Conservation (phyloP, 2,888 invertebrate species). For the Sisyra terminalis region DNA sequence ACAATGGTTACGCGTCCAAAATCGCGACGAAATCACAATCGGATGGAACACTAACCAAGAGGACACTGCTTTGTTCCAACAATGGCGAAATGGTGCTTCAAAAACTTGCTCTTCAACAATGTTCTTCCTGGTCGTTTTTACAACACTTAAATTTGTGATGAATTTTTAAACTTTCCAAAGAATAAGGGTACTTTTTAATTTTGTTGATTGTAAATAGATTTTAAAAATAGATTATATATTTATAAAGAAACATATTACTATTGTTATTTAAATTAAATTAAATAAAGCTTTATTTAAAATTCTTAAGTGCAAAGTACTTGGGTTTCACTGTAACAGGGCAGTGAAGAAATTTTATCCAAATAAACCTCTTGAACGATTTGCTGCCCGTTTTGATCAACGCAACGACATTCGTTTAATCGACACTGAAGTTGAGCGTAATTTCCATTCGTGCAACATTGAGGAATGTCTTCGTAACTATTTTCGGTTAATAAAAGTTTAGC, state of each 20-base stretch:
- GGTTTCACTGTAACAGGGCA: slow-evolving; percentile 12
- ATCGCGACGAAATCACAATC: slow-evolving; percentile 49
- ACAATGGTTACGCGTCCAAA: slow-evolving; percentile 61
- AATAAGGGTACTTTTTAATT: no score
- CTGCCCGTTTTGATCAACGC: slow-evolving; percentile 42
- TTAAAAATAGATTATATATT: background rate
- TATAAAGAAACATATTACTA: background rate
- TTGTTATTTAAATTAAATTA: background rate
- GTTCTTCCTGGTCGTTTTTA: no score
- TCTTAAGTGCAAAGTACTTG: background rate
- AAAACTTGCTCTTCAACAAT: no score
- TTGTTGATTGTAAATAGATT: no score
- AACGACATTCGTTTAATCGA: slow-evolving; percentile 40
- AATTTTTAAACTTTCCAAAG: no score
- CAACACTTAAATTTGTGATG: no score
- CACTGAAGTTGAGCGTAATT: slow-evolving; percentile 45
- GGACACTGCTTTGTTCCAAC: slow-evolving; percentile 41
- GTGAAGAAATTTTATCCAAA: slow-evolving; percentile 11
- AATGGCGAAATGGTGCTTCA: slow-evolving; percentile 8
- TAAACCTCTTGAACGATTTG: slow-evolving; percentile 26
- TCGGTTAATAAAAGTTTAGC: slow-evolving; percentile 29
- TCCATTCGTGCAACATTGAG: slow-evolving; percentile 43
- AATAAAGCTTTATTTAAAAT: no score
- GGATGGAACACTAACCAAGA: slow-evolving; percentile 59
- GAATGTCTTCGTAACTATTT: slow-evolving; percentile 27